Base-by-base conservation (phyloP, 2,113 vertebrate genomes). In the Toxotes jaculatrix region DNA sequence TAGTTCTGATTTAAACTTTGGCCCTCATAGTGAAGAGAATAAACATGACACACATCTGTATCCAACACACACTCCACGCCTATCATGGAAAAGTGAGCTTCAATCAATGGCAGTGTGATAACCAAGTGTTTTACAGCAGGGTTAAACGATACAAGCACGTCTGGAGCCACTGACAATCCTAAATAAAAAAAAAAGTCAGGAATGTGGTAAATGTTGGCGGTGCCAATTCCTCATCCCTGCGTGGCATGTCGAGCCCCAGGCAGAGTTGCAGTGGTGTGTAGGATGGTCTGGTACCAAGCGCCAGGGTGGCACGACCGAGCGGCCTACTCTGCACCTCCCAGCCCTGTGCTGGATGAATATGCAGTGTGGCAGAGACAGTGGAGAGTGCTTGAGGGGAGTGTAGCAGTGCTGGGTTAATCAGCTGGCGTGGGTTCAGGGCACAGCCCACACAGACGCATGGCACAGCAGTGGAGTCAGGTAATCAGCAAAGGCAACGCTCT, bases 381-480 rank as follows among this genome's bases (percentile, higher is more conserved):
- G 87, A 94, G 85, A 79, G 92, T 95, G 93, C 95, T 96, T 94
- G 94, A 94, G 93, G 93, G 92, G 93, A 96, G 92, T 90, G 92
- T 95, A 96, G 94, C 87, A 90, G 91, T 91, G 95, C 88, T 92
- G 95, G 95, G 96, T 91, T 96, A 95, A 96, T 96, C 95, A 96
- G 94, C 95, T 97, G 96, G 96, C 96, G 91, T 89, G 79, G 95
- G 95, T 92, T 97, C 96, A 96, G 95, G 94, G 95, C 94, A 95
- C 95, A 96, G 94, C 96, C 96, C 95, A 96, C 95, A 96, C 96
- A 96, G 96, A 96, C 95, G 92, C 95, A 96, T 88, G 92, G 90
- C 94, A 96, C 96, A 95, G 96, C 94, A 95, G 94, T 94, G 87
- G 92, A 96, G 96, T 95, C 94, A 95, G 95, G 94, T 96, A 96